Conservation (phyloP, 2,797 vertebrate species). For the Crypturellus tataupa region DNA sequence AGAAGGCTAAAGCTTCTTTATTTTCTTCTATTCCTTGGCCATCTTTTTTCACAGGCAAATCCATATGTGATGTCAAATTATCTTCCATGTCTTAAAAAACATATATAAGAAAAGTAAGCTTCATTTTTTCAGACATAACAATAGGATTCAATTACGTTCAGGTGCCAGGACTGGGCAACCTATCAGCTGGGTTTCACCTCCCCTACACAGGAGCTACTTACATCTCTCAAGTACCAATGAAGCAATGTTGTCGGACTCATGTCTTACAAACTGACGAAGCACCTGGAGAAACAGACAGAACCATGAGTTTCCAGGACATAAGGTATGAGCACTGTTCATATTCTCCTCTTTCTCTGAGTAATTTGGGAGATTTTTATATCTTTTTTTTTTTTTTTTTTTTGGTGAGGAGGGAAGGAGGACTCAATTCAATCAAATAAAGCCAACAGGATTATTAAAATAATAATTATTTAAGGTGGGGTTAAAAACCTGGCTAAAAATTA, state of each 20-base stretch:
- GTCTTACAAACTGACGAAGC: slow-evolving; percentile 86
- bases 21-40: background rate
- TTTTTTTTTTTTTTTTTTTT: background rate
- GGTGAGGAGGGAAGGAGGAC: background rate
- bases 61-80: background rate
- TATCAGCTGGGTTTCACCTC: background rate
- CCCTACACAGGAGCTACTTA: slow-evolving; percentile 79
- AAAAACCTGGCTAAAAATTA: background rate
- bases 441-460: background rate
- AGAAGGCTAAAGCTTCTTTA: background rate
- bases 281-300: slow-evolving; percentile 78
- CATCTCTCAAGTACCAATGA: slow-evolving; percentile 91
- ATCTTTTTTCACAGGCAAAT: background rate
- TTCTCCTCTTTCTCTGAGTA: fast-evolving
- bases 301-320: background rate
- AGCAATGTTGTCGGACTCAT: slow-evolving; percentile 79
- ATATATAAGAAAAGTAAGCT: background rate
- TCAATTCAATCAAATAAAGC: fast-evolving
- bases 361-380: background rate
- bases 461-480: background rate
- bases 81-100: background rate
- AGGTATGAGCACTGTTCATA: fast-evolving
- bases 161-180: background rate
- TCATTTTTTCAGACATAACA: background rate
- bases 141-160: background rate